Evolutionary conservation across 2,888 invertebrate species (phyloP), one percentile per base, ranked within the genome.

Genomic region (Polydesmus complanatus): DNA sequence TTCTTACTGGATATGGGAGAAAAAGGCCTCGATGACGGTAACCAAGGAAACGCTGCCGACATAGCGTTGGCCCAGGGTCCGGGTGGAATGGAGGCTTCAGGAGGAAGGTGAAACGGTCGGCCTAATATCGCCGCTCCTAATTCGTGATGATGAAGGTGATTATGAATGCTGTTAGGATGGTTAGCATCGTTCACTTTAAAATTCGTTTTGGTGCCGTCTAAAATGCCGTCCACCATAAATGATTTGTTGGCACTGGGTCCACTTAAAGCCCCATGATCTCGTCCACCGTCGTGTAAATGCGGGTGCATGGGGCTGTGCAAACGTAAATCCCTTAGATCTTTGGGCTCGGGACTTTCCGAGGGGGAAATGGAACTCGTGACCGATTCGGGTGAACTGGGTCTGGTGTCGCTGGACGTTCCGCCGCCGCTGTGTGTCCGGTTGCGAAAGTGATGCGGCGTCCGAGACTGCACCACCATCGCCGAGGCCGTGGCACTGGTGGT

Each of bases 1-100:
- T 23, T 62, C 63, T 63, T 57, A 63, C 63, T 63, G 25, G 63
- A 58, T 23, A 62, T 37, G 47, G 63, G 63, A 23, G 63, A 63
- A 56, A 62, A 63, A 21, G 63, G 62, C 56, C 63, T 62, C 22
- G 62, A 56, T 8, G 63, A 19, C n/a, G 61, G 63, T 48, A 62
- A 54, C 63, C 63, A 63, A 18, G 63, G 63, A 60, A 63, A 63
- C 27, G 62, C 55, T 18, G 63, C 60, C 14, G 63, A 27, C 49
- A 62, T 56, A 25, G 63, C 61, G 2, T 62, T 58, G n/a, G 60
- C 58, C 63, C 63, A 63, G n/a, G 63, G 60, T 18, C 63, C 63
- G 47, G 58, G 58, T 1, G 63, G 58, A 48, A 63, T 26, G n/a
- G 61, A 51, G 48, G 60, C 62, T 62, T 63, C 63, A 27, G 56